phyloP scores from a whole-genome alignment of 2,113 vertebrate genomes.

The Nibea coibor region DNA sequence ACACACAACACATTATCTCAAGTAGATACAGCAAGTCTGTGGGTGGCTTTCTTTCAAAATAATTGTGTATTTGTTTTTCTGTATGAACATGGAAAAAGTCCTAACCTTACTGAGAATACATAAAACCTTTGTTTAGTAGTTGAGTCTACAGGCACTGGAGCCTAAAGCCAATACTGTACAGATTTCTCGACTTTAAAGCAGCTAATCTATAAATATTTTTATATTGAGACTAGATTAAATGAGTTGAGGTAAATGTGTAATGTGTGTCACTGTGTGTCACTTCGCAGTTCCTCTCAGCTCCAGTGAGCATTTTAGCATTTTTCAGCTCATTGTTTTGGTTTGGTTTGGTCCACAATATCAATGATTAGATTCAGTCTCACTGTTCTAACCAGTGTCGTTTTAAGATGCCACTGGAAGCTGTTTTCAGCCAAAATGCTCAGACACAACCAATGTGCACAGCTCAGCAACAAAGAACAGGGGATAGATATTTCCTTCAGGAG shows the following conservation, averaged over 20 bases:
- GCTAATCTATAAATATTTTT: not conserved
- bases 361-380: no score
- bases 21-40: conserved; percentile 40
- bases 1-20: conserved; percentile 56
- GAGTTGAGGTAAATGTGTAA: not conserved
- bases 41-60: conserved; percentile 34
- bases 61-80: conserved; percentile 30
- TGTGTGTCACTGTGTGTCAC: not conserved
- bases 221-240: not conserved
- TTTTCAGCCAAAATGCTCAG: not conserved
- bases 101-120: conserved; percentile 13
- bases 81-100: conserved; percentile 14
- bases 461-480: not conserved
- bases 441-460: not conserved
- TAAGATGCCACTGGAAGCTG: not conserved
- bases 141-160: not conserved
- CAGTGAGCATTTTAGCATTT: not conserved
- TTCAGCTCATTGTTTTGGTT: not conserved
- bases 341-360: no score
- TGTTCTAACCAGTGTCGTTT: no score
- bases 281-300: not conserved
- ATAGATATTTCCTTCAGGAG: not conserved
- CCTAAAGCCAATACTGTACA: no score
- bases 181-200: no score
- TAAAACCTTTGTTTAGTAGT: not conserved